Conservation (phyloP, 2,113 vertebrate genomes). For the Glaucomys volans region DNA sequence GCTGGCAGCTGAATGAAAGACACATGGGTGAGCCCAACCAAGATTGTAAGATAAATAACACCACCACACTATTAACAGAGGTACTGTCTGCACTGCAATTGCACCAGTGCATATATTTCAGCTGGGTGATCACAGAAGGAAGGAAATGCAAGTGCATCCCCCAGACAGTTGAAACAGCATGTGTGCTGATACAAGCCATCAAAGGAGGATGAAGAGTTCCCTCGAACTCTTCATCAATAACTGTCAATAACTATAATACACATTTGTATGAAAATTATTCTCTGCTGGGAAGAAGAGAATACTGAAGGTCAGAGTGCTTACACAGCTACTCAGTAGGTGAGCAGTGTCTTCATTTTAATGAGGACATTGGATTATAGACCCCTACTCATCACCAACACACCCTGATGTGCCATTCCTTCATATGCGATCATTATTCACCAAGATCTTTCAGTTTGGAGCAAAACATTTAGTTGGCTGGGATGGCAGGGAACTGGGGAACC, state of each 20-base stretch:
- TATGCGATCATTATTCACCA: neutral
- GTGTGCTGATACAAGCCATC: neutral
- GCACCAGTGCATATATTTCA: neutral
- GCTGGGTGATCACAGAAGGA: neutral
- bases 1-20: no score
- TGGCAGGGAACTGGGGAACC: neutral
- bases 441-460: neutral
- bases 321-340: neutral
- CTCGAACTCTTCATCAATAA: no score
- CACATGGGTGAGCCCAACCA: no score
- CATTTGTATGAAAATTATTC: slow-evolving; percentile 3
- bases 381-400: neutral
- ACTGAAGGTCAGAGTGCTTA: neutral
- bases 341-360: neutral
- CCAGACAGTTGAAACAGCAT: neutral
- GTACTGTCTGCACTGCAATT: neutral
- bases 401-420: neutral
- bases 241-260: neutral
- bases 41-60: neutral
- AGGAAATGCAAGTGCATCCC: neutral
- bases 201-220: neutral
- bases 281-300: neutral
- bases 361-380: neutral
- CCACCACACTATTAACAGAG: no score
- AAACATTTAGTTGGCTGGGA: neutral